Evolutionary conservation across 2,888 invertebrate genomes (phyloP), one percentile per base, ranked within the genome.

Genomic region (Drosophila pseudotalamancana): DNA sequence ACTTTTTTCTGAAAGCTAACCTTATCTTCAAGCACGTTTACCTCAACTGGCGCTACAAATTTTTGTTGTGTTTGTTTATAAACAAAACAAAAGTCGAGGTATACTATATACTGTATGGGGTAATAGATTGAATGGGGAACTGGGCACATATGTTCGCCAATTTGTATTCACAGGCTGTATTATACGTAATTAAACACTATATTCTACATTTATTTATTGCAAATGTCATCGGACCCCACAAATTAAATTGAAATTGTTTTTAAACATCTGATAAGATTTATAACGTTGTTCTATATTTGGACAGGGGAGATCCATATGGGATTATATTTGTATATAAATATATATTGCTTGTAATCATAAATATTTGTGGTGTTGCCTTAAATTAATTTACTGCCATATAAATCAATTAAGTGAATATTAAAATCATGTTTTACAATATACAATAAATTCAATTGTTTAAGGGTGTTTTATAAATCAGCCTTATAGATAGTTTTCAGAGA

Each of bases 61-160:
- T 8, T 12, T 3, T 6, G 31, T 16, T 12, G 9, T 12, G 37
- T 67, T 76, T 86, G 54, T 83, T 83, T 83, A 86, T 66, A 75
- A 79, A 76, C 63, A 86, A 59, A 63, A 49, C 37, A 40, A 46
- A 27, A 64, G 8, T 23, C 19, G 18, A 35, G 21, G 35, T 49
- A 54, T 32, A 31, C 35, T 25, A 31, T 21, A 32, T 18, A 9
- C 5, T 42, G 16, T n/a, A 19, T 39, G 6, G 32, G 32, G 23
- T 5, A 18, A 16, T 16, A 14, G 49, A 23, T 59, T 37, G 51
- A 48, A 25, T 46, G 32, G 19, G 18, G 40, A 32, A 19, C 18
- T 25, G 6, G 6, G 25, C n/a, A 27, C 40, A 43, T 46, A 40
- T 56, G 45, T 27, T 49, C 34, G 21, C 6, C 56, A 37, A 53